Base-by-base conservation (phyloP, 2,888 invertebrate species). In the Drosophila stalkeri region DNA sequence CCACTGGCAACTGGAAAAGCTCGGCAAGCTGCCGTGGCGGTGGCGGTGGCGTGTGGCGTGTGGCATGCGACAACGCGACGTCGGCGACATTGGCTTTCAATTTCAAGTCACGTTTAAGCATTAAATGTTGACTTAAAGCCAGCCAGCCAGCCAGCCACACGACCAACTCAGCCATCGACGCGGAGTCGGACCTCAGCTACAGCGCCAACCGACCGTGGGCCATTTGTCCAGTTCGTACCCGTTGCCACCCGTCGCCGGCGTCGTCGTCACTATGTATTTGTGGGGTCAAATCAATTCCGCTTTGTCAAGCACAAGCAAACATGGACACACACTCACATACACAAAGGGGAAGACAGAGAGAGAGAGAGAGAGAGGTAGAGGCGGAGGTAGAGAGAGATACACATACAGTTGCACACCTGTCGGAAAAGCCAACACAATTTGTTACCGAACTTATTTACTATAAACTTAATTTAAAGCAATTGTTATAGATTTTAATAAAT, bases 41-140 rank as follows among this genome's bases (percentile, higher is more conserved):
- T 27, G 5, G 31, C 31, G 49, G 18, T 31, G 49, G 54, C 64
- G 63, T 23, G 23, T 54, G 52, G n/a, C 39, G 27, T 56, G 72
- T 71, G 27, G 70, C 70, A 57, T 12, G 52, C 51, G 51, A 20
- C 51, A 35, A 14, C 51, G 51, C 51, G 18, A 46, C 57, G 37
- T 52, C 71, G 31, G 57, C 68, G 78, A 80, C 75, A 78, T 74
- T 75, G 84, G 88, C 82, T 82, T 87, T 90, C 90, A 68, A 72
- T 88, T 85, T 87, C 88, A 71, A 86, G 85, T 86, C 85, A 85
- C 90, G 85, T 87, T 84, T 64, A 51, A 73, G 31, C 72, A 63
- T 79, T 73, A 52, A 67, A 61, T 75, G 67, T 78, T 70, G 73
- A 79, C 80, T 86, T 77, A 56, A 80, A 78, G 67, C 75, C 68